Evolutionary conservation across 53 echinoderm and acorn worm species (phyloP).

Genomic region (Echinarachnius parma): DNA sequence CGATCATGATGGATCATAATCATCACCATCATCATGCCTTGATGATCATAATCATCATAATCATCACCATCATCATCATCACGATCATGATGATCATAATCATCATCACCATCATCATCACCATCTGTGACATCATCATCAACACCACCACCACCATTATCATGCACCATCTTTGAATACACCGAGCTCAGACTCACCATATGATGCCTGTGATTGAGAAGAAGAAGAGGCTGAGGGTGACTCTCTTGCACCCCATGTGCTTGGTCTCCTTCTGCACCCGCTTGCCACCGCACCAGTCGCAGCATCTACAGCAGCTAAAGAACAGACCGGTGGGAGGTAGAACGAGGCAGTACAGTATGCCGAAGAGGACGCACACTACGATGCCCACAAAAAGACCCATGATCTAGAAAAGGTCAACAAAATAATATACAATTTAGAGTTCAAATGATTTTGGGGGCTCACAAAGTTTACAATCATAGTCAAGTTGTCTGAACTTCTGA

Average conservation of each 20-base stretch:
- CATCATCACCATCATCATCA: neutral
- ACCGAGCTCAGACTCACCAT: slow-evolving; percentile 62
- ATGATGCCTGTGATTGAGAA: slow-evolving; percentile 70
- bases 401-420: slow-evolving; percentile 51
- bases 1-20: neutral
- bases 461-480: neutral
- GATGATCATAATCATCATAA: neutral
- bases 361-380: slow-evolving; percentile 70
- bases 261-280: slow-evolving; percentile 70
- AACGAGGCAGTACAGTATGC: slow-evolving; percentile 63
- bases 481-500: no score
- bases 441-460: neutral
- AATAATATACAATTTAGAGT: no score
- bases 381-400: slow-evolving; percentile 59
- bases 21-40: neutral
- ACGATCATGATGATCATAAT: neutral
- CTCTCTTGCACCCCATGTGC: slow-evolving; percentile 69
- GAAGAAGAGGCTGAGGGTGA: slow-evolving; percentile 63
- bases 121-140: neutral
- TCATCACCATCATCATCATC: neutral
- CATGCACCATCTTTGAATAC: neutral
- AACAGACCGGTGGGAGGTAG: slow-evolving; percentile 55
- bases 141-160: neutral
- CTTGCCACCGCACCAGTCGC: slow-evolving; percentile 90
- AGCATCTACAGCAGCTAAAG: slow-evolving; percentile 93